Evolutionary conservation across 2,888 invertebrate species (phyloP).

Genomic region (Pristionchus exspectatus): DNA sequence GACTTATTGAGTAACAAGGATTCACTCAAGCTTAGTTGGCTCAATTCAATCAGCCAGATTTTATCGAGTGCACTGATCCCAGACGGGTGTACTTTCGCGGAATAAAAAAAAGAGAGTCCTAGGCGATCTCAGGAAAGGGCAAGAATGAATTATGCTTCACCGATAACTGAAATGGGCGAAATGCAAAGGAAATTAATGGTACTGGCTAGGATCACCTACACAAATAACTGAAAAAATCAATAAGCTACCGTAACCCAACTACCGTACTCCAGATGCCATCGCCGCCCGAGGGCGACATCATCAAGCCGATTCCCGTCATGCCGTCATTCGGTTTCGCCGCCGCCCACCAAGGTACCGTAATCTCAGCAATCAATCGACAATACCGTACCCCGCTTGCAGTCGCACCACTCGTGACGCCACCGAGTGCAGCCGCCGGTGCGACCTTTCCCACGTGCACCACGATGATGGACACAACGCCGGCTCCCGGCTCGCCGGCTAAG

Average conservation of each 20-base stretch:
- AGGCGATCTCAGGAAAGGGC: too few species aligned
- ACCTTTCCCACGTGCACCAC: not conserved
- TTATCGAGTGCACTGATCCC: not conserved
- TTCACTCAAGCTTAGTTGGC: too few species aligned
- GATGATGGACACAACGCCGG: not conserved
- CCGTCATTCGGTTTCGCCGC: not conserved
- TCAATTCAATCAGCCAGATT: not conserved
- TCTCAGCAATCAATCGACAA: not conserved
- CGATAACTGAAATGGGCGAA: not conserved
- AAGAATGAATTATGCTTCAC: not conserved
- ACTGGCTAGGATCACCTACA: too few species aligned
- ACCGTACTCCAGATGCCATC: constrained; percentile 16
- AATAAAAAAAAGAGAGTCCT: too few species aligned
- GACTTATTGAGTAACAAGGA: not conserved
- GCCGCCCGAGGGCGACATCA: constrained; percentile 15
- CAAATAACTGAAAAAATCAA: not conserved
- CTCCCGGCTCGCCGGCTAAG: not conserved
- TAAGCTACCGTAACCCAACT: not conserved
- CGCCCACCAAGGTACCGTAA: not conserved
- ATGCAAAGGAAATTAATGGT: too few species aligned
- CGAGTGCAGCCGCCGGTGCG: not conserved
- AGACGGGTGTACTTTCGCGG: not conserved
- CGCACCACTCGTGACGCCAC: not conserved
- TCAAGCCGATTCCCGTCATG: constrained; percentile 48
- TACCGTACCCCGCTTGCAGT: not conserved